These are phyloP conservation scores for Bhutanitis thaidina DNA, from an alignment of 2,888 invertebrate genomes.

Conservation along the genomic window DNA sequence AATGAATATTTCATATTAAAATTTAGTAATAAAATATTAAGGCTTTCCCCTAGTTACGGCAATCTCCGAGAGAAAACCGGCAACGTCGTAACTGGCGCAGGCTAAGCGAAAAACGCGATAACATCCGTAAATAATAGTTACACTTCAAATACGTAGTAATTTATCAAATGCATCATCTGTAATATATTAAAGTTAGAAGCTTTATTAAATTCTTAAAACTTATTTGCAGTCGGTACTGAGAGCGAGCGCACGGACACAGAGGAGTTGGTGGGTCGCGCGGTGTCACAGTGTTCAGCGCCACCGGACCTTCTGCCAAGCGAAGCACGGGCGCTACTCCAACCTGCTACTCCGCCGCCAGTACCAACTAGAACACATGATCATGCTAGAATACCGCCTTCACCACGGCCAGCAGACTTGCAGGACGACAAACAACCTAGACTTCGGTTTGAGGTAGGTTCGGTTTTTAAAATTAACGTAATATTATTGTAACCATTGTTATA, in stretches of 20 bases:
- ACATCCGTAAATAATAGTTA: too few relatives aligned
- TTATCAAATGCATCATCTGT: too few relatives aligned
- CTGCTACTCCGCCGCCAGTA: constrained; percentile 37
- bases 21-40: too few relatives aligned
- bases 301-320: constrained; percentile 81
- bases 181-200: too few relatives aligned
- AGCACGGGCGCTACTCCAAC: constrained; percentile 70
- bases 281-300: constrained; percentile 82
- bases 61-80: too few relatives aligned
- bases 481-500: too few relatives aligned
- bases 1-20: too few relatives aligned
- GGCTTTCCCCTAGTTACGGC: too few relatives aligned
- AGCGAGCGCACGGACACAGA: constrained; percentile 85
- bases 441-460: constrained; percentile 60
- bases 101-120: too few relatives aligned
- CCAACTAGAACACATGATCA: constrained; percentile 15
- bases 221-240: constrained; percentile 80
- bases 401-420: constrained; percentile 30
- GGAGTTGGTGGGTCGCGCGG: constrained; percentile 83
- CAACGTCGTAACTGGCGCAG: too few relatives aligned
- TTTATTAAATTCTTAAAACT: too few relatives aligned
- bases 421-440: constrained; percentile 64
- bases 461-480: background rate
- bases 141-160: too few relatives aligned
- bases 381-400: constrained; percentile 26